Conservation (phyloP, 2,113 vertebrate genomes). For the Meleagris gallopavo region DNA sequence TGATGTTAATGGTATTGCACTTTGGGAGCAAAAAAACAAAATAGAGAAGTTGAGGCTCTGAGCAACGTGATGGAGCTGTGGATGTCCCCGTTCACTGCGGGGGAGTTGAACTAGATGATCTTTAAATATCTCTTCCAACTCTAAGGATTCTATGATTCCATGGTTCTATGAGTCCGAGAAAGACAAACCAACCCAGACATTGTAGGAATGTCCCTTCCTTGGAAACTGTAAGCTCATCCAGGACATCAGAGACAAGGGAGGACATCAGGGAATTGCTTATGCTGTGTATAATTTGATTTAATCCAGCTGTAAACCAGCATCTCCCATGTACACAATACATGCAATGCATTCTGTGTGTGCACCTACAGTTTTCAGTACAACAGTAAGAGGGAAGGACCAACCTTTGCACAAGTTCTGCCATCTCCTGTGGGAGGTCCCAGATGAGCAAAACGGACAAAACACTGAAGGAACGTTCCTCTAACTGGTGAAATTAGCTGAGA, state of each 20-base stretch:
- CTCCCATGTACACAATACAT: not conserved
- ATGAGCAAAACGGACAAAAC: not conserved
- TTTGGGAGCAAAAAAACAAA: not conserved
- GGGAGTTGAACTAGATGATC: too few relatives aligned
- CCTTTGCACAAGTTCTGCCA: not conserved
- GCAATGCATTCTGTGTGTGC: not conserved
- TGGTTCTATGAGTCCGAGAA: not conserved
- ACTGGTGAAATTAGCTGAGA: not conserved
- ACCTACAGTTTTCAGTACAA: not conserved
- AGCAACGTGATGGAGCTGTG: too few relatives aligned
- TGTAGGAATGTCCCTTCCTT: not conserved
- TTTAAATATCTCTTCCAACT: too few relatives aligned
- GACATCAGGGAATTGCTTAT: not conserved
- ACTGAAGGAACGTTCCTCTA: not conserved
- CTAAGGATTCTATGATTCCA: too few relatives aligned
- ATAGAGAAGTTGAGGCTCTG: not conserved
- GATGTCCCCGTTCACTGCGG: too few relatives aligned
- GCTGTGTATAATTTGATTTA: not conserved
- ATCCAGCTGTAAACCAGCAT: not conserved
- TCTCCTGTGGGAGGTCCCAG: not conserved
- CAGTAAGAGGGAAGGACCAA: not conserved
- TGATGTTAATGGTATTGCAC: rapidly evolving
- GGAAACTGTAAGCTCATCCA: not conserved
- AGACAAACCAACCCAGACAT: not conserved
- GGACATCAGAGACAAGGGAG: not conserved